A percentile compares a stretch with the other conserved stretches of the same genome.
Evolutionary conservation across 2,888 invertebrate species (phyloP).

Genomic region (Stratiomys singularior): DNA sequence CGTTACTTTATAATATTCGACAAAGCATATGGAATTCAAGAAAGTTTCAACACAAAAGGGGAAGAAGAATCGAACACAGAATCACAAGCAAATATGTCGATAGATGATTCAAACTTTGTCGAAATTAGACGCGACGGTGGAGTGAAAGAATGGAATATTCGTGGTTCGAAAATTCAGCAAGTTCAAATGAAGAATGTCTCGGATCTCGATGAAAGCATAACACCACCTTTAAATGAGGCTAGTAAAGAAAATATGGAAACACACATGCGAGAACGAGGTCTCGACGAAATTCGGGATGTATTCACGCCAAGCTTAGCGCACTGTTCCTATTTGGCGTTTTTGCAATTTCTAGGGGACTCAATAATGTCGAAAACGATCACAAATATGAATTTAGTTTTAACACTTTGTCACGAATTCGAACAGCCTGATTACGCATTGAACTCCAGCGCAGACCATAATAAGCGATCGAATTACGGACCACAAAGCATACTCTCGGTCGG

Average conservation of each 20-base stretch:
- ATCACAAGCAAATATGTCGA: constrained; percentile 46
- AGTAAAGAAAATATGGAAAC: constrained; percentile 30
- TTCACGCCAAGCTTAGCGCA: constrained; percentile 89
- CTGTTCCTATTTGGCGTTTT: constrained; percentile 80
- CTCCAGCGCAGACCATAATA: constrained; percentile 48
- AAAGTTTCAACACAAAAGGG: constrained; percentile 55
- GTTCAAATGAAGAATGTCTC: background rate
- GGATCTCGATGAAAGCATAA: constrained; percentile 70
- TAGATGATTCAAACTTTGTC: constrained; percentile 65
- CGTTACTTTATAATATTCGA: constrained; percentile 86
- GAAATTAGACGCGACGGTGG: constrained; percentile 72
- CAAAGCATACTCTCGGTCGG: background rate
- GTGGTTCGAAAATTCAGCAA: constrained; percentile 57
- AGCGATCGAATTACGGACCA: constrained; percentile 40
- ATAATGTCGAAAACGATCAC: constrained; percentile 78
- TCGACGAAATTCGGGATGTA: constrained; percentile 82
- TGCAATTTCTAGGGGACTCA: constrained; percentile 77
- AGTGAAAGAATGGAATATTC: constrained; percentile 71
- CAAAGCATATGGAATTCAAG: constrained; percentile 68
- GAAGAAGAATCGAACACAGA: constrained; percentile 1
- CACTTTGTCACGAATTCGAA: constrained; percentile 81
- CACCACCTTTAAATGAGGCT: constrained; percentile 66
- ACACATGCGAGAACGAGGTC: constrained; percentile 65
- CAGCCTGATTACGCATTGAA: constrained; percentile 63
- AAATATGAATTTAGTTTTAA: constrained; percentile 81